Percentiles rank a stretch among this genome's conserved stretches.
Evolutionary conservation across 2,113 vertebrate genomes (phyloP).

Genomic region (Toxotes jaculatrix): DNA sequence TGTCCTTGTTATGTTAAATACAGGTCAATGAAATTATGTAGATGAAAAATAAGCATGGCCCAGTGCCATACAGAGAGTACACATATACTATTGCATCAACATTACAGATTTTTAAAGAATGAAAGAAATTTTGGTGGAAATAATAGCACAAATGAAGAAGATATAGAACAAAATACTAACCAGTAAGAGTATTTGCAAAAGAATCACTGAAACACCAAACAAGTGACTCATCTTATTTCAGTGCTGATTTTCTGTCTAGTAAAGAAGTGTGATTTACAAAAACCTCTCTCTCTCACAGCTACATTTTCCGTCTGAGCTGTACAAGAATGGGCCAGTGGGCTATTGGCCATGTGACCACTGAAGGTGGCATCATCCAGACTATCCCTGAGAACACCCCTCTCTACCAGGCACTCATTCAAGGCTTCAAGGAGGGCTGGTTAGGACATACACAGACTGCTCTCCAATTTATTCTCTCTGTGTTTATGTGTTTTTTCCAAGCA

Average conservation of each 20-base stretch:
- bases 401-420: conserved; percentile 86
- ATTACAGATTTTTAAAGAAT: not conserved
- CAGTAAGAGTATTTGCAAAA: not conserved
- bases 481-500: conserved; percentile 15
- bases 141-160: not conserved
- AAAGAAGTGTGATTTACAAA: not conserved
- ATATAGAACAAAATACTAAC: not conserved
- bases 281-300: conserved; percentile 75
- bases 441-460: conserved; percentile 48
- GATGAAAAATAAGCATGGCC: not conserved
- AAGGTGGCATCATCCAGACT: conserved; percentile 87
- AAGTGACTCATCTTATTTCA: not conserved
- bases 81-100: not conserved
- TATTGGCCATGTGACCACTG: conserved; percentile 87
- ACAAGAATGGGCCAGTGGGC: conserved; percentile 92
- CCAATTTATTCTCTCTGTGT: not conserved
- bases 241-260: not conserved
- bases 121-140: not conserved
- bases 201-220: not conserved
- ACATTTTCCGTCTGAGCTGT: conserved; percentile 91
- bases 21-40: not conserved
- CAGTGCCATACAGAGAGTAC: not conserved
- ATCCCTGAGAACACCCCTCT: conserved; percentile 87
- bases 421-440: conserved; percentile 87
- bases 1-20: not conserved